Percentiles rank a stretch among this genome's conserved stretches.
phyloP scores from a whole-genome alignment of 1,140 invertebrate species.

The Musca vetustissima region DNA sequence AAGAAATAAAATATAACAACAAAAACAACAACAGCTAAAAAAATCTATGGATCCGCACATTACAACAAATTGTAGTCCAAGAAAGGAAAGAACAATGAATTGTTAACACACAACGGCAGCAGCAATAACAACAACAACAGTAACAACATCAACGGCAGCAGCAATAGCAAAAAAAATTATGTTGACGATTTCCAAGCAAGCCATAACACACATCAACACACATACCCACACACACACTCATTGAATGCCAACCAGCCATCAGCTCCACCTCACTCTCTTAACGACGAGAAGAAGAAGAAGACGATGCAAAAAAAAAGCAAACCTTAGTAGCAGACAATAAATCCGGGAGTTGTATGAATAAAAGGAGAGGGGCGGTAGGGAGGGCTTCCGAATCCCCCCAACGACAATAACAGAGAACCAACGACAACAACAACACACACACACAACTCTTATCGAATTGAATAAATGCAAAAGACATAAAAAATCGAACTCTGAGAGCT shows the following conservation, averaged over 20 bases:
- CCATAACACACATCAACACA: too few relatives aligned
- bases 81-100: conserved; percentile 21
- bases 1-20: neutral
- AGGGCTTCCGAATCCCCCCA: too few relatives aligned
- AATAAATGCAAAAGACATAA: conserved; percentile 24
- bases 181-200: too few relatives aligned
- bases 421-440: too few relatives aligned
- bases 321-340: conserved; percentile 9
- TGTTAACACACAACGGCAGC: conserved; percentile 6
- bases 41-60: conserved; percentile 24
- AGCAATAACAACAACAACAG: conserved; percentile 4
- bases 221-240: too few relatives aligned
- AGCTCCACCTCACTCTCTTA: conserved; percentile 17
- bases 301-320: conserved; percentile 14
- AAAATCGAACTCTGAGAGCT: conserved; percentile 24
- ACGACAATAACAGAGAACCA: neutral
- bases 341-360: too few relatives aligned
- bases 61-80: neutral
- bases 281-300: neutral
- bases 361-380: too few relatives aligned
- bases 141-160: neutral
- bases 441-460: conserved; percentile 24
- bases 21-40: neutral
- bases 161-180: too few relatives aligned
- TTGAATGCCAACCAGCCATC: too few relatives aligned